Evolutionary conservation across 2,888 invertebrate genomes (phyloP).

Genomic region (Phalera bucephala): DNA sequence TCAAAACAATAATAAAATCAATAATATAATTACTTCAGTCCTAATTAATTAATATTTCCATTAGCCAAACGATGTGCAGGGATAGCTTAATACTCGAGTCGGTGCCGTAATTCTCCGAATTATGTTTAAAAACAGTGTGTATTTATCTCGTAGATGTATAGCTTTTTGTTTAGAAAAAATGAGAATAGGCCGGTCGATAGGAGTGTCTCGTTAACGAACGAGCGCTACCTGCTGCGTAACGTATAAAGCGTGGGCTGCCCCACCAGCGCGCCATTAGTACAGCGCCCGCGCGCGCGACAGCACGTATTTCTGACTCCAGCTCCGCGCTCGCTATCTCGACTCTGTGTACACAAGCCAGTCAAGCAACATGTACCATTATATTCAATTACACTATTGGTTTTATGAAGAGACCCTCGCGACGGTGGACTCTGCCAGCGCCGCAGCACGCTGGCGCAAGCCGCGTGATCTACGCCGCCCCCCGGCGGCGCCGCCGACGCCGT

Average conservation of each 20-base stretch:
- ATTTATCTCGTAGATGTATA: constrained; percentile 41
- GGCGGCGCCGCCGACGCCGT: constrained; percentile 72
- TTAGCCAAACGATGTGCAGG: constrained; percentile 1
- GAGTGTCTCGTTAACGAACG: constrained; percentile 78
- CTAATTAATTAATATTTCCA: not conserved
- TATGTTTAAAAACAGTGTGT: constrained; percentile 11
- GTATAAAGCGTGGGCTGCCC: constrained; percentile 79
- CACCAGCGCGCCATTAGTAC: constrained; percentile 77
- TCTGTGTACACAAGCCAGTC: constrained; percentile 76
- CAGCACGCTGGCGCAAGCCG: constrained; percentile 68
- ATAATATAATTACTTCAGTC: not conserved
- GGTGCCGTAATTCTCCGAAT: not conserved
- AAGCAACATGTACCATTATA: constrained; percentile 76
- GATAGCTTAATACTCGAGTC: constrained; percentile 6
- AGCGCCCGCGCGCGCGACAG: constrained; percentile 79
- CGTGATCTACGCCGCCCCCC: constrained; percentile 69
- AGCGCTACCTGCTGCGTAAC: constrained; percentile 75
- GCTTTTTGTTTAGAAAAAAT: constrained; percentile 76
- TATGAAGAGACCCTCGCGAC: constrained; percentile 75
- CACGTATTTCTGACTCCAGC: constrained; percentile 69
- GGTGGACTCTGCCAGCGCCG: constrained; percentile 68
- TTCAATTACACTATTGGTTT: constrained; percentile 75
- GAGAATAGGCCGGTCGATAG: constrained; percentile 80
- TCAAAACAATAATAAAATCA: constrained; percentile 13
- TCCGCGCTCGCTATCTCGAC: constrained; percentile 73